Base-by-base conservation (phyloP, 2,113 vertebrate species). In the Antennarius striatus region DNA sequence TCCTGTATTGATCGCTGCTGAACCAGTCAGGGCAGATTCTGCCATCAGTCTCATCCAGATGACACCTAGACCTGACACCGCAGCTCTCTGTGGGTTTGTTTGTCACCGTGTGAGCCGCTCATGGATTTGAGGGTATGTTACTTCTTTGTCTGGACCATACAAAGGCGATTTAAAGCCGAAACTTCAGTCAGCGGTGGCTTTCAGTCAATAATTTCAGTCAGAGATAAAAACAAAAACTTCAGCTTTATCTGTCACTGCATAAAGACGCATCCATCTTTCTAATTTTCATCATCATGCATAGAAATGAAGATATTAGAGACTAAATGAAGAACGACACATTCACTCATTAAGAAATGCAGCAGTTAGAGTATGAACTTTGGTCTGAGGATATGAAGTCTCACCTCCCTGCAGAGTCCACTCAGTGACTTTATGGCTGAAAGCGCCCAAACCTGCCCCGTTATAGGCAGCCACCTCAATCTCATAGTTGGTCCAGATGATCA, bases 401-500 rank as follows among this genome's bases (percentile, higher is more conserved):
- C 90, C 90, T 85, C 90, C 90, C 87, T 98, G 97, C 58, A 98
- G 94, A 0, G 97, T 99, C 98, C 97, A 99, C 89, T 99, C 97
- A 0, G 96, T 98, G 76, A 99, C 97, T 76, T 95, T 98, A 77
- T 94, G 89, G 88, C 96, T 98, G 89, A 96, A 99, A 46, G 93
- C 91, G 0, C 98, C 98, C 74, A 96, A 85, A 6, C 98, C 96
- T 0, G 97, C 97, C 0, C 95, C 95, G 54, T 99, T 99, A 90
- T 96, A 99, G 1, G 98, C 96, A 0, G 98, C 98, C 87, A 99
- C 96, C 85, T 98, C 96, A 0, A 99, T 98, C 93, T 99, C 98
- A 0, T 99, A 99, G 90, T 98, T 99, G 73, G 98, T 99, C 98
- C 98, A 99, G 82, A 99, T 98, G 91, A 99, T 98, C 85, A 99